Conservation (phyloP, 2,797 vertebrate genomes). For the Pitangus sulphuratus region DNA sequence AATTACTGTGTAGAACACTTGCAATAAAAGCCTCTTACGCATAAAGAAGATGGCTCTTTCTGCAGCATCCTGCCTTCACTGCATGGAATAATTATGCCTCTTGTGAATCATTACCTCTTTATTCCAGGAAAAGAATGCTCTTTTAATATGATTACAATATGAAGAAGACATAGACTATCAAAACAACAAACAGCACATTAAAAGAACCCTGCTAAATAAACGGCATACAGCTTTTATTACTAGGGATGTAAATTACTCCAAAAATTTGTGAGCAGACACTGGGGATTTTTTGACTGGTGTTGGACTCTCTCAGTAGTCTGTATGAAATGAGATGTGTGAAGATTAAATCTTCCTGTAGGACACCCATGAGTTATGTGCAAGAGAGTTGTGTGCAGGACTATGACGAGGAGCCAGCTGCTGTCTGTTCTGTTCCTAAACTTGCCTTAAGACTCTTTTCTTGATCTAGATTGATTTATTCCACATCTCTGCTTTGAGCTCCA, state of each 20-base stretch:
- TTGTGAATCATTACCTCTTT: slow-evolving; percentile 59
- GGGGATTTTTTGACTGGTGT: slow-evolving; percentile 9
- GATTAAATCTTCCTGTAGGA: not conserved
- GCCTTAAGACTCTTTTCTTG: not conserved
- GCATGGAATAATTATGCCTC: slow-evolving; percentile 42
- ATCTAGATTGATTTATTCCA: not conserved
- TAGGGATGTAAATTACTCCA: not conserved
- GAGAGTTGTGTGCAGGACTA: not conserved
- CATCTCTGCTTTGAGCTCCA: not conserved
- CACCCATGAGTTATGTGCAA: not conserved
- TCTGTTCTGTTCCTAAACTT: not conserved
- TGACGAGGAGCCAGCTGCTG: rapidly evolving
- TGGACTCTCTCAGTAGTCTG: not conserved
- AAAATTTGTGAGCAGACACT: not conserved
- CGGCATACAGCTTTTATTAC: slow-evolving; percentile 12
- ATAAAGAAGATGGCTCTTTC: slow-evolving; percentile 21
- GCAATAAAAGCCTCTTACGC: slow-evolving; percentile 14
- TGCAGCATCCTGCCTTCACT: not conserved
- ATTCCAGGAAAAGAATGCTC: slow-evolving; percentile 36
- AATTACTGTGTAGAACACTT: slow-evolving; percentile 40
- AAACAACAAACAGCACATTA: not conserved
- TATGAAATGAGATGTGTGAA: not conserved
- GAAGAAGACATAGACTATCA: slow-evolving; percentile 11
- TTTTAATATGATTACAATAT: slow-evolving; percentile 37
- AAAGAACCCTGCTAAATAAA: slow-evolving; percentile 7